A percentile compares a stretch with the other conserved stretches of the same genome.
These are phyloP conservation scores for Potamarius usumacintae DNA, from an alignment of 2,113 vertebrate genomes.

Conservation along the genomic window DNA sequence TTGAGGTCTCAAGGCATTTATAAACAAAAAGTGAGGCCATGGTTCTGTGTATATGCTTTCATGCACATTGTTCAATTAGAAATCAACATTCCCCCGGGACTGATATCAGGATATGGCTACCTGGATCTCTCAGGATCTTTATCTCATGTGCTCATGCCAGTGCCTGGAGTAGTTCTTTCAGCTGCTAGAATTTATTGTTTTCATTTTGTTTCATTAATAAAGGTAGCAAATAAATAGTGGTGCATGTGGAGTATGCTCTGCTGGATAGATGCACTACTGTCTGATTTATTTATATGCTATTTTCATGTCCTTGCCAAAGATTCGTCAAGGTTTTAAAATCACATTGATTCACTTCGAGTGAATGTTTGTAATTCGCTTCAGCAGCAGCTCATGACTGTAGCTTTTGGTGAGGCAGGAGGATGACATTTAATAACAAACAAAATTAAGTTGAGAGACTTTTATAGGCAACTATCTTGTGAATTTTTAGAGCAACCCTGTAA, in stretches of 20 bases:
- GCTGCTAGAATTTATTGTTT: constrained; percentile 2
- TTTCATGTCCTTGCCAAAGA: constrained; percentile 10
- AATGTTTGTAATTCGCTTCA: neutral
- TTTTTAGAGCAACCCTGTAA: neutral
- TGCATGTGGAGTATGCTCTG: neutral
- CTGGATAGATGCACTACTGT: neutral
- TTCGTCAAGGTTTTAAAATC: neutral
- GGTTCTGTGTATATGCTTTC: no score
- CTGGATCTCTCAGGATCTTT: neutral
- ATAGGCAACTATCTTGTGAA: neutral
- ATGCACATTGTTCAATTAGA: constrained; percentile 12
- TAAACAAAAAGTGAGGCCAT: no score
- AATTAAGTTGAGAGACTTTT: neutral
- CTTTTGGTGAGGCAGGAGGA: neutral
- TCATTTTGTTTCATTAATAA: constrained; percentile 11
- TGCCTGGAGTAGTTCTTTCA: neutral
- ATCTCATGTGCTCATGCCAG: neutral
- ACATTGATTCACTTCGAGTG: neutral
- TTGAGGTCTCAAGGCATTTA: no score
- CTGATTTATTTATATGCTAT: neutral
- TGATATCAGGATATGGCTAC: constrained; percentile 8
- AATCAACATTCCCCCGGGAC: neutral
- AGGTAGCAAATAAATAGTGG: constrained; percentile 3
- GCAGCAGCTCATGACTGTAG: neutral
- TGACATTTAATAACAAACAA: neutral